Evolutionary conservation across 2,888 invertebrate species (phyloP).

Genomic region (Acronicta psi): DNA sequence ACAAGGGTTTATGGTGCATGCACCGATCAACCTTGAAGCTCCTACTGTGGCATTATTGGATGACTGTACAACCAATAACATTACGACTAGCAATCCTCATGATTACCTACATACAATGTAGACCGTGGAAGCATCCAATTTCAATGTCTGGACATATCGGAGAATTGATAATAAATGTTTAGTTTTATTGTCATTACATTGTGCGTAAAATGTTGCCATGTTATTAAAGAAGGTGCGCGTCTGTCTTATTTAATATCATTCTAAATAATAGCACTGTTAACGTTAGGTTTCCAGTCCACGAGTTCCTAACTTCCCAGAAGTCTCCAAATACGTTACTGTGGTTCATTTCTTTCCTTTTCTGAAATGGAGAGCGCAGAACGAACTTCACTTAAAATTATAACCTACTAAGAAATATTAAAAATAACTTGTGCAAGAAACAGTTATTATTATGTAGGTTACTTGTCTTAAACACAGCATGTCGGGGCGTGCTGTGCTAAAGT

Average conservation of each 20-base stretch:
- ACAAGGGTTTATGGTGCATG: slow-evolving; percentile 64
- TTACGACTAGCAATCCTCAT: slow-evolving; percentile 35
- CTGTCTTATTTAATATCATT: slow-evolving; percentile 9
- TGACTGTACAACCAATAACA: slow-evolving; percentile 43
- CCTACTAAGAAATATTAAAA: slow-evolving; percentile 52
- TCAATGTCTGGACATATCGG: slow-evolving; percentile 46
- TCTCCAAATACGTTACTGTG: slow-evolving; percentile 20
- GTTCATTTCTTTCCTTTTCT: slow-evolving; percentile 28
- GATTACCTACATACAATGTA: slow-evolving; percentile 48
- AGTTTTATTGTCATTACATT: slow-evolving; percentile 35
- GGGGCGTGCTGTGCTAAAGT: slow-evolving; percentile 44
- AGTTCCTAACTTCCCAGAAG: slow-evolving; percentile 33
- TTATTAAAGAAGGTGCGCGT: slow-evolving; percentile 14
- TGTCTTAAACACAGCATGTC: slow-evolving; percentile 55
- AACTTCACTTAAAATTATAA: slow-evolving; percentile 46
- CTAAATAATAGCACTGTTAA: slow-evolving; percentile 21
- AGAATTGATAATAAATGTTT: slow-evolving; percentile 33
- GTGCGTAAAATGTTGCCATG: slow-evolving; percentile 11
- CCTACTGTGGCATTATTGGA: slow-evolving; percentile 47
- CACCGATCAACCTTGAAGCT: slow-evolving; percentile 59
- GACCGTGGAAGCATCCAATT: slow-evolving; percentile 52
- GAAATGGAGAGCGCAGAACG: slow-evolving; percentile 25
- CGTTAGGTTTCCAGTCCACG: neutral
- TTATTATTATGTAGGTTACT: slow-evolving; percentile 72
- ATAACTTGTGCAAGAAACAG: slow-evolving; percentile 52